Evolutionary conservation across 2,888 invertebrate genomes (phyloP), one percentile per base, ranked within the genome.

Genomic region (Polia nebulosa): DNA sequence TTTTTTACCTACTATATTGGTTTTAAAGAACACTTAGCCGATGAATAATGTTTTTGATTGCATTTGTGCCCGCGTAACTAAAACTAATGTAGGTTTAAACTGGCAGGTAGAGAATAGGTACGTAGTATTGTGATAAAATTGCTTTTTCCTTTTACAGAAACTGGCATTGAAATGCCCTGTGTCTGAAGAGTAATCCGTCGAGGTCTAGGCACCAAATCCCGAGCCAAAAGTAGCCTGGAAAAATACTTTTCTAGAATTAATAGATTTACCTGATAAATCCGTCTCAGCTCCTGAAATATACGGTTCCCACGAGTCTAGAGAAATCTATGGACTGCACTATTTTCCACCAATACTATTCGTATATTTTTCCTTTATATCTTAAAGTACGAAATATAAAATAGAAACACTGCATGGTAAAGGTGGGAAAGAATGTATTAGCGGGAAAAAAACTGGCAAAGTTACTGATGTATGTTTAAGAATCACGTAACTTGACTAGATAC

Each of bases 241-340:
- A 73, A 60, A 63, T 60, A 27, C 62, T 57, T 75, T 47, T 32
- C 66, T 25, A 59, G 63, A 64, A 68, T 78, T 68, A 78, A 77
- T 77, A 77, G 78, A 78, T 76, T 64, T 62, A 56, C 62, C 59
- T 71, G 68, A 63, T 76, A 76, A 72, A 78, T 76, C 67, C 69
- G 58, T 76, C 58, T 55, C 27, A 15, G 47, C 44, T 27, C 27
- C 27, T 41, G 68, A 63, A 69, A 76, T 49, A 69, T 79, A 79
- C 36, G 62, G 59, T 52, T 69, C 75, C 52, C 56, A 2, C 0
- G 74, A 63, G 74, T 25, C 20, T 5, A 6, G 17, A 32, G 13
- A 56, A 57, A 63, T 69, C 51, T 56, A 78, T 59, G 29, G 47
- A 44, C 63, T 79, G 58, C 74, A 78, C 79, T 76, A 78, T 62